A percentile compares a stretch with the other conserved stretches of the same genome.
Conservation (phyloP, 1,140 invertebrate species). For the Ceratina japonica region DNA sequence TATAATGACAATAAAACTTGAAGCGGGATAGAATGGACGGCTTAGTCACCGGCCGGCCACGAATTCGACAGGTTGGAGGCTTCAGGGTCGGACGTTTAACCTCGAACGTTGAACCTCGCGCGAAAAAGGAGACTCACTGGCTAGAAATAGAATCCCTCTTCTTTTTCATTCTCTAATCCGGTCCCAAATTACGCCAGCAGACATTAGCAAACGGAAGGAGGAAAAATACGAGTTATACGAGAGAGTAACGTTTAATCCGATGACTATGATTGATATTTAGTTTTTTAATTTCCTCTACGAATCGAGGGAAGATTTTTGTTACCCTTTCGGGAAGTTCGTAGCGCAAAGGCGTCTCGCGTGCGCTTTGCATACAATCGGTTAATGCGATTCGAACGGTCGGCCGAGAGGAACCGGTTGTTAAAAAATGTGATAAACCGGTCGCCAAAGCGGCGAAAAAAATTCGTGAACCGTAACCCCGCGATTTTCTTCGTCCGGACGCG, state of each 20-base stretch:
- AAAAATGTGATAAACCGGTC: constrained; percentile 53
- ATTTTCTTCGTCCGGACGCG: constrained; percentile 3
- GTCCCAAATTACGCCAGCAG: background rate
- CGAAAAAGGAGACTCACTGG: background rate
- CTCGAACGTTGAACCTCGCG: constrained; percentile 56
- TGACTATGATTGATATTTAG: too few relatives aligned
- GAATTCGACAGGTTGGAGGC: constrained; percentile 34
- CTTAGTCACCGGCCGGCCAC: constrained; percentile 21
- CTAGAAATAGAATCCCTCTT: background rate
- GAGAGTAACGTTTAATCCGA: too few relatives aligned
- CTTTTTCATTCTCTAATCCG: background rate
- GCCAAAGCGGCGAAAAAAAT: constrained; percentile 48
- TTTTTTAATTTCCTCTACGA: too few relatives aligned
- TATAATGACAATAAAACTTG: constrained; percentile 4
- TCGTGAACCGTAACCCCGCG: constrained; percentile 34
- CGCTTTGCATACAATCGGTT: constrained; percentile 43
- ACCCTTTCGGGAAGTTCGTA: background rate
- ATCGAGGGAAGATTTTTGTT: background rate
- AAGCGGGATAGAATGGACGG: constrained; percentile 20
- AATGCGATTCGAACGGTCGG: constrained; percentile 28
- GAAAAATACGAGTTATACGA: too few relatives aligned
- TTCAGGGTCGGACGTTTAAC: constrained; percentile 47
- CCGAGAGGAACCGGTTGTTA: constrained; percentile 26
- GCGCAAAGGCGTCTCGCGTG: constrained; percentile 21
- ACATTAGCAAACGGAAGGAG: background rate